These are phyloP conservation scores for Drosophila dives DNA, from an alignment of 2,888 invertebrate species.

Conservation along the genomic window DNA sequence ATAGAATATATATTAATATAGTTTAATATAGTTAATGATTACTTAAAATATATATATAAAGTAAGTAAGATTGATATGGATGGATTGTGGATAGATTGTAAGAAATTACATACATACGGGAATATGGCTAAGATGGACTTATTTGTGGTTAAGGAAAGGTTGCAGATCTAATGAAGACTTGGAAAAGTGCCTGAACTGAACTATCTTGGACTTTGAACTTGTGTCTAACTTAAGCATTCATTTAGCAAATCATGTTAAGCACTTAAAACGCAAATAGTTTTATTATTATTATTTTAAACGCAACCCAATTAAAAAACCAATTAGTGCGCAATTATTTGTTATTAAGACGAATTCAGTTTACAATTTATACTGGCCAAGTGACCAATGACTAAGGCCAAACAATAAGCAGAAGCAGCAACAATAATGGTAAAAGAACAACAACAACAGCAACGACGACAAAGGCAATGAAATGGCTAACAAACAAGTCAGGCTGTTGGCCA, in stretches of 20 bases:
- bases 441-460: conserved; percentile 20
- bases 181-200: neutral
- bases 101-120: neutral
- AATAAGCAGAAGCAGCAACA: conserved; percentile 17
- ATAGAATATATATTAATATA: neutral
- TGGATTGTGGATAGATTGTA: neutral
- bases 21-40: neutral
- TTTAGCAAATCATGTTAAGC: conserved; percentile 1
- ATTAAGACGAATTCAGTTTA: conserved; percentile 53
- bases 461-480: conserved; percentile 34
- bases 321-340: conserved; percentile 69
- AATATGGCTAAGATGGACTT: neutral
- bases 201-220: neutral
- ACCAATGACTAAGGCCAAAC: conserved; percentile 50
- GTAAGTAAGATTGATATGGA: neutral
- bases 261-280: neutral
- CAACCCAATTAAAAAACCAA: conserved; percentile 58
- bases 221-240: neutral
- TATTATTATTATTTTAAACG: neutral
- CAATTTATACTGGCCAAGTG: conserved; percentile 20
- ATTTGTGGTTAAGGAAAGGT: neutral
- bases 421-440: conserved; percentile 18
- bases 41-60: neutral
- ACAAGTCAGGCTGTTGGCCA: conserved; percentile 32
- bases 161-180: too few relatives aligned